These are phyloP conservation scores for Seriola rivoliana DNA, from an alignment of 2,113 vertebrate species.

Conservation along the genomic window DNA sequence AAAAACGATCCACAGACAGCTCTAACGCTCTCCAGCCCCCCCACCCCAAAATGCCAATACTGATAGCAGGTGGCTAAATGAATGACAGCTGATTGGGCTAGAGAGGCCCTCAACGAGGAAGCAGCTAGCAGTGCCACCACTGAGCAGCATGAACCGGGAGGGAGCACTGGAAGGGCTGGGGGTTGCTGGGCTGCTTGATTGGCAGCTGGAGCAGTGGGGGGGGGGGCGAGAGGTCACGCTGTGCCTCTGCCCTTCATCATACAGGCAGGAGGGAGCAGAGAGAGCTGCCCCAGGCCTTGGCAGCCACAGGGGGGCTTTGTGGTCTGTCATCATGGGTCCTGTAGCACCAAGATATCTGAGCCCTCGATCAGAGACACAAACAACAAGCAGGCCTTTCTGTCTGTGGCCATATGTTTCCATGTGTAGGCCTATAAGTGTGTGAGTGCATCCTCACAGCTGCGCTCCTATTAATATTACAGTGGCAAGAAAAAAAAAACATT, in stretches of 20 bases:
- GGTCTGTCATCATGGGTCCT: constrained; percentile 47
- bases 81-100: constrained; percentile 32
- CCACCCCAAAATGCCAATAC: constrained; percentile 38
- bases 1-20: constrained; percentile 31
- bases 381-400: constrained; percentile 27
- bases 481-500: too few relatives aligned
- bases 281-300: constrained; percentile 29
- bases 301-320: constrained; percentile 71
- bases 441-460: neutral
- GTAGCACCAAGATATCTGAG: constrained; percentile 29
- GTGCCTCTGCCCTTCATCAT: constrained; percentile 76
- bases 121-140: constrained; percentile 14
- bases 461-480: neutral
- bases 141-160: constrained; percentile 18
- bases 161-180: neutral
- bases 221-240: constrained; percentile 66
- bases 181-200: constrained; percentile 48
- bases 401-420: constrained; percentile 13
- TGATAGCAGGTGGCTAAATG: constrained; percentile 42
- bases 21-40: neutral
- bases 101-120: constrained; percentile 32
- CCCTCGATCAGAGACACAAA: constrained; percentile 19
- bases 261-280: constrained; percentile 55
- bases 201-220: constrained; percentile 64
- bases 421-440: neutral